phyloP scores from a whole-genome alignment of 2,113 vertebrate species.

The Poeciliopsis prolifica region DNA sequence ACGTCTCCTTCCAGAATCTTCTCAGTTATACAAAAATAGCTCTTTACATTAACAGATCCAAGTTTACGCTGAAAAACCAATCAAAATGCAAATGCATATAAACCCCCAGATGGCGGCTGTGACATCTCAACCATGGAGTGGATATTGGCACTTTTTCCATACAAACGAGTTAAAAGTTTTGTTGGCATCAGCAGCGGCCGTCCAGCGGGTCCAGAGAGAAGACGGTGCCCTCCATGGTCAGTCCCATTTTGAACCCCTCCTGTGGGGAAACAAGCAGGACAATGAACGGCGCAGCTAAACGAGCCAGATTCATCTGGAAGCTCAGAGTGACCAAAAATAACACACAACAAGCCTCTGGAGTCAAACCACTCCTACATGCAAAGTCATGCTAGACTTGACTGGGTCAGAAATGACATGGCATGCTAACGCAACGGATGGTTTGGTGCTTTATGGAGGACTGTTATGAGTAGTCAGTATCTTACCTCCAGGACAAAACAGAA shows the following conservation, averaged over 20 bases:
- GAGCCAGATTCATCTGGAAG: not conserved
- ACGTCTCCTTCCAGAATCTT: slow-evolving; percentile 43
- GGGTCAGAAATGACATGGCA: not conserved
- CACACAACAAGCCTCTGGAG: not conserved
- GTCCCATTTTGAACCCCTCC: slow-evolving; percentile 99
- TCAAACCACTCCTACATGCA: not conserved
- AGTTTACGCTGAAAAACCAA: slow-evolving; percentile 69
- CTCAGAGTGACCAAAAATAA: not conserved
- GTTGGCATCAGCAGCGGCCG: slow-evolving; percentile 89
- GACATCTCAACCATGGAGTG: slow-evolving; percentile 64
- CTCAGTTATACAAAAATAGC: slow-evolving; percentile 80
- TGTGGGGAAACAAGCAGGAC: slow-evolving; percentile 78
- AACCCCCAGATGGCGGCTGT: slow-evolving; percentile 70
- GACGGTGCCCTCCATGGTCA: slow-evolving; percentile 95
- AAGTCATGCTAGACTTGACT: not conserved
- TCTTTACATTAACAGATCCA: slow-evolving; percentile 69
- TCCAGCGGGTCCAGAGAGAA: slow-evolving; percentile 96
- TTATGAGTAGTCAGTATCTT: too few species aligned
- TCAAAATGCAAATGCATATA: slow-evolving; percentile 77
- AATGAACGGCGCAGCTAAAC: slow-evolving; percentile 8
- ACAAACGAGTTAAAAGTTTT: slow-evolving; percentile 72
- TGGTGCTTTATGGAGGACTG: too few species aligned
- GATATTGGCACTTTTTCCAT: slow-evolving; percentile 80
- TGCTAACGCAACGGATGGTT: too few species aligned
- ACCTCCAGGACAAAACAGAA: too few species aligned